Conservation (phyloP, 2,797 vertebrate genomes). For the Pteronotus mesoamericanus region DNA sequence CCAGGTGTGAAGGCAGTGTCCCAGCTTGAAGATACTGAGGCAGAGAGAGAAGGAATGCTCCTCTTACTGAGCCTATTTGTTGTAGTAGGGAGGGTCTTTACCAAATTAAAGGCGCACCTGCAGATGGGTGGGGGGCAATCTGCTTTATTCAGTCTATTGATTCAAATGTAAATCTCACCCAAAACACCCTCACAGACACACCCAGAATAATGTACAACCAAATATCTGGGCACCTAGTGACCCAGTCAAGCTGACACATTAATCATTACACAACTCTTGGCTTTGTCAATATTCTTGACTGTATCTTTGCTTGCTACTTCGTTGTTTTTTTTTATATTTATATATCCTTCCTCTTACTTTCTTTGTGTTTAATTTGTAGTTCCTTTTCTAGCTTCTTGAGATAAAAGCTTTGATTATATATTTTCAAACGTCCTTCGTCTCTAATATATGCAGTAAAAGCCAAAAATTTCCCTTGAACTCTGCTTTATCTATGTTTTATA, state of each 20-base stretch:
- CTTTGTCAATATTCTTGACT: background rate
- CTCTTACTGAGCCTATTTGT: background rate
- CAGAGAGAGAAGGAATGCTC: background rate
- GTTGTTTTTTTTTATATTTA: background rate
- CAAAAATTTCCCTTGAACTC: background rate
- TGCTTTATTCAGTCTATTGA: background rate
- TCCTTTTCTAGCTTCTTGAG: too few relatives aligned
- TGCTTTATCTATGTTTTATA: background rate
- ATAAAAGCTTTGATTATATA: too few relatives aligned
- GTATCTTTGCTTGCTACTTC: background rate
- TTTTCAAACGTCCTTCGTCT: too few relatives aligned
- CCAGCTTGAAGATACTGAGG: background rate
- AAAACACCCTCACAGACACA: background rate
- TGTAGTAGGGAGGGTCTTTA: background rate
- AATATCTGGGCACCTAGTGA: too few relatives aligned
- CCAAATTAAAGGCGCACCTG: background rate
- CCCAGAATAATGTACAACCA: too few relatives aligned
- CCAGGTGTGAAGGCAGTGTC: background rate
- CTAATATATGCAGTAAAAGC: too few relatives aligned
- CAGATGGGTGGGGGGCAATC: background rate
- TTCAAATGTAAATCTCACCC: background rate
- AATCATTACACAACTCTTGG: background rate
- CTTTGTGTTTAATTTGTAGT: too few relatives aligned
- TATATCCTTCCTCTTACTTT: background rate
- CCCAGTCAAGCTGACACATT: too few relatives aligned